Percentiles rank a stretch among this genome's conserved stretches.
Conservation (phyloP, 2,888 invertebrate species). For the Pristionchus exspectatus region DNA sequence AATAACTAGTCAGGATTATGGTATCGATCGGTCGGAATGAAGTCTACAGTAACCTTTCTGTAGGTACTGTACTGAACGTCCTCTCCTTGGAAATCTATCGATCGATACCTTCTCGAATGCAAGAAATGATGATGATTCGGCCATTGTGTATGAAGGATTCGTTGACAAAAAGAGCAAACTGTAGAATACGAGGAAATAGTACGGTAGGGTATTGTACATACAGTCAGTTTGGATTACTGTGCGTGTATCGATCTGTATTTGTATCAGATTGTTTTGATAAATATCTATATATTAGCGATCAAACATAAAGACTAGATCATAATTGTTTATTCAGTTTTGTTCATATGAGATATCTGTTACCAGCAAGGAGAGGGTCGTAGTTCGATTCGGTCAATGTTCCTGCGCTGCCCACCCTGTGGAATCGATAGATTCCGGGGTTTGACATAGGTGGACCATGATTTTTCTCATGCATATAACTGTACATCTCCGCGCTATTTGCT, state of each 20-base stretch:
- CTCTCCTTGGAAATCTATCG: slow-evolving; percentile 61
- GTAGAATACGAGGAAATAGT: slow-evolving; percentile 4
- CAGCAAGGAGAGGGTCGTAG: background rate
- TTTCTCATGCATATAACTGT: too few species aligned
- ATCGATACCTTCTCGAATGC: slow-evolving; percentile 63
- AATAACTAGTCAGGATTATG: background rate
- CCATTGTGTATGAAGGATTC: slow-evolving; percentile 70
- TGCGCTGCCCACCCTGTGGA: too few species aligned
- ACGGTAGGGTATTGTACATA: slow-evolving; percentile 40
- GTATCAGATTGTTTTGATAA: background rate
- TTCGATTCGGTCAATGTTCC: background rate
- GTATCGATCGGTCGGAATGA: background rate
- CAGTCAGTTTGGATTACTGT: background rate
- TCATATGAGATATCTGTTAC: background rate
- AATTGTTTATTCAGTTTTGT: background rate
- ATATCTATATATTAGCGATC: background rate
- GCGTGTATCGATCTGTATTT: slow-evolving; percentile 4
- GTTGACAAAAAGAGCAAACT: slow-evolving; percentile 50
- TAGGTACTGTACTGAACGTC: slow-evolving; percentile 67
- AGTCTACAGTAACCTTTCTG: background rate
- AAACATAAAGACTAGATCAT: background rate
- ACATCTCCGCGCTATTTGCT: too few species aligned
- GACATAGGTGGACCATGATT: too few species aligned
- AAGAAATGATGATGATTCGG: slow-evolving; percentile 63
- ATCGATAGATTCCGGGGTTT: too few species aligned